Evolutionary conservation across 1,140 invertebrate species (phyloP).

Genomic region (Achroia grisella): DNA sequence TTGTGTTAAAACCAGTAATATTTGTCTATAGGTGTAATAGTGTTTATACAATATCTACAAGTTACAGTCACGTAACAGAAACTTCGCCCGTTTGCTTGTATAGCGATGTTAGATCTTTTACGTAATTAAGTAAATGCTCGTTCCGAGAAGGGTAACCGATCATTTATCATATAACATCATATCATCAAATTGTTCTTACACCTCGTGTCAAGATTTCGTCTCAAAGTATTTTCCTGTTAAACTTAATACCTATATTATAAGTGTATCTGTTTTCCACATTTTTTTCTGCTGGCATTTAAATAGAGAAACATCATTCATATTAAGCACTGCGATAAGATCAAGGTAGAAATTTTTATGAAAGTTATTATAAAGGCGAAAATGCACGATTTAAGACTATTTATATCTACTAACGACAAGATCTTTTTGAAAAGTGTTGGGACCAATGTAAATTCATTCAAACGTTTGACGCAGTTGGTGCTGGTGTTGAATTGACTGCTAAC

Average conservation of each 20-base stretch:
- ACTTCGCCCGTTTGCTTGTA: too few species aligned
- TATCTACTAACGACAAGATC: slow-evolving; percentile 14
- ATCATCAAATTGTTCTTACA: slow-evolving; percentile 15
- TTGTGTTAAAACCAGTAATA: too few species aligned
- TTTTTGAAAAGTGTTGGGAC: slow-evolving; percentile 41
- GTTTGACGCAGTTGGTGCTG: slow-evolving; percentile 4
- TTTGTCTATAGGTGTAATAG: too few species aligned
- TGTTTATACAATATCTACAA: too few species aligned
- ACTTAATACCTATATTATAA: slow-evolving; percentile 19
- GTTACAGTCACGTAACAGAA: too few species aligned
- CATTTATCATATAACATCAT: slow-evolving; percentile 21
- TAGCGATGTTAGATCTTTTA: too few species aligned
- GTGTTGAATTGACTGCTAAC: not conserved
- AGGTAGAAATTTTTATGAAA: not conserved
- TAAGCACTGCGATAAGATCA: not conserved
- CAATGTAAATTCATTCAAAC: slow-evolving; percentile 25
- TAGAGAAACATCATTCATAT: not conserved
- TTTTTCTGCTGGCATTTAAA: slow-evolving; percentile 17
- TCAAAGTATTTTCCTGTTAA: slow-evolving; percentile 18
- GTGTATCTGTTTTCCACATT: slow-evolving; percentile 12
- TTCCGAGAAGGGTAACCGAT: not conserved
- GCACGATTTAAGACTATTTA: not conserved
- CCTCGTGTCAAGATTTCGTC: slow-evolving; percentile 10
- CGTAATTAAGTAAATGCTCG: too few species aligned
- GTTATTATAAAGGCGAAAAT: not conserved